Evolutionary conservation across 2,797 vertebrate genomes (phyloP).

Genomic region (Lycodopsis pacificus): DNA sequence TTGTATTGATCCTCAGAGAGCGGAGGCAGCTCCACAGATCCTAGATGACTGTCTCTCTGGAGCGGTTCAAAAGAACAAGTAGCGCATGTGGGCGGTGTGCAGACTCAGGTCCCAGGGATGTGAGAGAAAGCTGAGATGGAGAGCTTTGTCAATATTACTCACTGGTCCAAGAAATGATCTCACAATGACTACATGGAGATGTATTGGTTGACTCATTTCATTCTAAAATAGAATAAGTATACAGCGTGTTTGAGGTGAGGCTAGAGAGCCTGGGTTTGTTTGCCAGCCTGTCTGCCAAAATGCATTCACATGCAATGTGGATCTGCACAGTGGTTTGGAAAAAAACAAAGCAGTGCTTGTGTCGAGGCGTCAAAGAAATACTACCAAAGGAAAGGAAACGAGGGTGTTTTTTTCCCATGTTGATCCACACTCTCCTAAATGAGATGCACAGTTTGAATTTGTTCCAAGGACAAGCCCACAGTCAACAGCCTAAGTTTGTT

Average conservation of each 20-base stretch:
- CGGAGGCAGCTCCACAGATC: slow-evolving; percentile 36
- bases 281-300: slow-evolving; percentile 6
- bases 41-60: slow-evolving; percentile 15
- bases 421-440: not conserved
- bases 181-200: not conserved
- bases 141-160: slow-evolving; percentile 37
- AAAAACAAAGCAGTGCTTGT: not conserved
- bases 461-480: slow-evolving; percentile 12
- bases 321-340: slow-evolving; percentile 12
- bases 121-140: slow-evolving; percentile 25
- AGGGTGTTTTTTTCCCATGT: not conserved
- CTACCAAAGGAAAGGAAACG: not conserved
- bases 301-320: not conserved
- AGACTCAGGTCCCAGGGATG: slow-evolving; percentile 46
- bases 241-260: slow-evolving; percentile 18
- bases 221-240: slow-evolving; percentile 28
- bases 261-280: not conserved
- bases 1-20: slow-evolving; percentile 43
- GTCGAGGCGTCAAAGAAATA: slow-evolving; percentile 7
- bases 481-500: not conserved
- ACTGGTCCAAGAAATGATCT: slow-evolving; percentile 19
- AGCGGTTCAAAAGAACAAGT: slow-evolving; percentile 13
- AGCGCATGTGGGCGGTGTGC: slow-evolving; percentile 38
- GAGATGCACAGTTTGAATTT: slow-evolving; percentile 1
- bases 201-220: slow-evolving; percentile 1